Conservation (phyloP, 2,888 invertebrate genomes). For the Diarsia rubi region DNA sequence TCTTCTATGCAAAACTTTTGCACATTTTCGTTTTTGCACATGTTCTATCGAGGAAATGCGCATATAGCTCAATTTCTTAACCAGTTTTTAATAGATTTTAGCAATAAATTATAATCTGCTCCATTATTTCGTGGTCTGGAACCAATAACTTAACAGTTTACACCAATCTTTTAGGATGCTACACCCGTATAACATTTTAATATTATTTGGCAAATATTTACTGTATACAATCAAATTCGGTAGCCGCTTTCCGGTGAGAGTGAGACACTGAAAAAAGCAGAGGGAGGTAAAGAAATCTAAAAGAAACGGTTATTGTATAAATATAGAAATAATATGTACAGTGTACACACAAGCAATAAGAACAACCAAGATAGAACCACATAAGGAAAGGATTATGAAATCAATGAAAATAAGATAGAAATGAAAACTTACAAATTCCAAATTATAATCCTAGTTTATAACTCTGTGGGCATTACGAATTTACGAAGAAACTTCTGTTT, state of each 20-base stretch:
- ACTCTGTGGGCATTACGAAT: constrained; percentile 4
- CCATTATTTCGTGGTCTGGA: constrained; percentile 49
- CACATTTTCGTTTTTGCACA: constrained; percentile 34
- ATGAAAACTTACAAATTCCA: background rate
- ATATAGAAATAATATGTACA: too few species aligned
- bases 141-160: constrained; percentile 61
- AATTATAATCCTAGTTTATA: constrained; percentile 5
- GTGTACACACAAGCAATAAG: too few species aligned
- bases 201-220: constrained; percentile 55
- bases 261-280: background rate
- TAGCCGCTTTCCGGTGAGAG: constrained; percentile 5
- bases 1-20: constrained; percentile 44
- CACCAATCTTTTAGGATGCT: constrained; percentile 57
- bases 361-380: too few species aligned
- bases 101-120: constrained; percentile 49
- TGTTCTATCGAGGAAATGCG: constrained; percentile 16
- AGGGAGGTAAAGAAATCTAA: background rate
- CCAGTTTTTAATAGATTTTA: constrained; percentile 10
- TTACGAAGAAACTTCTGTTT: background rate
- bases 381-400: too few species aligned
- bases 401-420: constrained; percentile 1
- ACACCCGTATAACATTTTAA: constrained; percentile 37
- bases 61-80: constrained; percentile 17
- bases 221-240: background rate
- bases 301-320: background rate